Conservation (phyloP, 2,113 vertebrate species). For the Gallinago media region DNA sequence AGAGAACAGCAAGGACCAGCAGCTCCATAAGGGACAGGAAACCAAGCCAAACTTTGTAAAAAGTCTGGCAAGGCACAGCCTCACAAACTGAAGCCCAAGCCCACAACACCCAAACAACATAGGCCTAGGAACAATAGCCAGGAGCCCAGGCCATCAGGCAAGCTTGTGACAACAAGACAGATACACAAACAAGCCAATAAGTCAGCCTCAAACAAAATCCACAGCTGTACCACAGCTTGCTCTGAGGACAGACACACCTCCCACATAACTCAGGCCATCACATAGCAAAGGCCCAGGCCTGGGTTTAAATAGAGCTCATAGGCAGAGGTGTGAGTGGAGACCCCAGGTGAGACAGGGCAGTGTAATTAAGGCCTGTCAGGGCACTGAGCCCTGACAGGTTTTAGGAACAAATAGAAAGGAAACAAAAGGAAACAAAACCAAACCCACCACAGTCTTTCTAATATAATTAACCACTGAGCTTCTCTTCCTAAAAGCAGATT, state of each 20-base stretch:
- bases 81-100: background rate
- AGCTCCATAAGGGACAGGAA: rapidly evolving
- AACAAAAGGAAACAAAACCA: background rate
- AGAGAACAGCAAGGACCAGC: background rate
- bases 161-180: rapidly evolving
- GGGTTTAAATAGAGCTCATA: background rate
- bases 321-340: background rate
- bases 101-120: rapidly evolving
- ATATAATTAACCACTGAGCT: background rate
- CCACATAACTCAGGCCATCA: rapidly evolving
- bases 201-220: rapidly evolving
- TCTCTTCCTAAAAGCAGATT: background rate
- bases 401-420: background rate
- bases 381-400: background rate
- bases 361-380: background rate
- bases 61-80: rapidly evolving
- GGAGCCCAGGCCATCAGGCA: rapidly evolving
- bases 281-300: rapidly evolving
- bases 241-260: rapidly evolving
- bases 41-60: background rate
- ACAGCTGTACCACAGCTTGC: rapidly evolving
- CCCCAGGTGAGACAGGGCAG: background rate
- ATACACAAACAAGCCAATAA: rapidly evolving
- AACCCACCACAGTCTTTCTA: background rate
- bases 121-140: rapidly evolving